Percentiles rank a stretch among this genome's conserved stretches.
Conservation (phyloP, 2,888 invertebrate species). For the Thysanoteuthis rhombus region DNA sequence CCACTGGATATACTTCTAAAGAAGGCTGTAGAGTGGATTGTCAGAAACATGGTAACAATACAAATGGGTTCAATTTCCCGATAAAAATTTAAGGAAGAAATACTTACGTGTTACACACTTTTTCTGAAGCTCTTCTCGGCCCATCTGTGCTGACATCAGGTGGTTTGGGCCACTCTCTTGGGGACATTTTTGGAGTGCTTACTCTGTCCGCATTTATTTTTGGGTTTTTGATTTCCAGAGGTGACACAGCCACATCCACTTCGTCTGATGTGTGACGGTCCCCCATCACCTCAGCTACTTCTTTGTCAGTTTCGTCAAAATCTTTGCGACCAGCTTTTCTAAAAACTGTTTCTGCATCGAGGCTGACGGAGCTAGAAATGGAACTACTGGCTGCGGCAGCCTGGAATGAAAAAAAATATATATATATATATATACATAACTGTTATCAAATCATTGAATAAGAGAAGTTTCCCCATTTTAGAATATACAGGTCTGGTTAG, state of each 20-base stretch:
- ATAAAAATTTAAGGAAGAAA: not conserved
- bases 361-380: not conserved
- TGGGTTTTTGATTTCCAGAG: slow-evolving; percentile 35
- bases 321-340: slow-evolving; percentile 14
- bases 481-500: too few relatives aligned
- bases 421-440: not conserved
- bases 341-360: not conserved
- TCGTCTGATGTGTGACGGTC: slow-evolving; percentile 41
- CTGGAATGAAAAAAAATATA: not conserved
- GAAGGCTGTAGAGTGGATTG: too few relatives aligned
- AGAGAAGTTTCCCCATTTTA: too few relatives aligned
- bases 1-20: too few relatives aligned
- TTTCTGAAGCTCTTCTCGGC: slow-evolving; percentile 42
- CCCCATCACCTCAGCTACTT: slow-evolving; percentile 53
- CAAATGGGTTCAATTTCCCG: not conserved
- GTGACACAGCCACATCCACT: slow-evolving; percentile 33
- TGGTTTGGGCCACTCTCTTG: slow-evolving; percentile 59
- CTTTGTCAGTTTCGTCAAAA: slow-evolving; percentile 59
- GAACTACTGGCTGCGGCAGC: not conserved
- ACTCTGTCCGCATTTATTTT: slow-evolving; percentile 40
- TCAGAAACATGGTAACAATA: not conserved
- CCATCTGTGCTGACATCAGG: slow-evolving; percentile 52
- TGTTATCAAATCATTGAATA: too few relatives aligned
- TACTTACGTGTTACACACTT: slow-evolving; percentile 29
- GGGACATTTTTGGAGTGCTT: slow-evolving; percentile 30